Base-by-base conservation (phyloP, 1,140 invertebrate genomes). In the Ylistrum balloti region DNA sequence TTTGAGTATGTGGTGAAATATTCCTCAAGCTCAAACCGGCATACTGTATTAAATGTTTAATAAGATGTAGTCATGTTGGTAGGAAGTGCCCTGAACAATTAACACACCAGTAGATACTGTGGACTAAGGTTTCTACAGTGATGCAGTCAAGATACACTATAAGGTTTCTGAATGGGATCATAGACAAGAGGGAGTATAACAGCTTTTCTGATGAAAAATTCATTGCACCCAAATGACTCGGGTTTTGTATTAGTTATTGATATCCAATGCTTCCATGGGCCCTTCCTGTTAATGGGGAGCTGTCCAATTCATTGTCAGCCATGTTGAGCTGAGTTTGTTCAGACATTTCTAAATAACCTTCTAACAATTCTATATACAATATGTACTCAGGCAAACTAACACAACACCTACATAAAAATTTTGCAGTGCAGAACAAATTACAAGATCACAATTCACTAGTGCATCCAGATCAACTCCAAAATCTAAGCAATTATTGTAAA, bases 201-300 rank as follows among this genome's bases (percentile, higher is more conserved):
- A 74, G 56, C 56, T 74, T 74, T 74, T 74, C 22, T 74, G 56
- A 74, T 74, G 56, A 74, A 74, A 74, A 74, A 74, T 74, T 74
- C 56, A 74, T 74, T 74, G 56, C n/a, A 28, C 56, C 56, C 56
- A 74, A 74, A 74, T 74, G 56, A 74, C 56, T 74, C 28, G 56
- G n/a, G 56, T 74, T 74, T 74, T 74, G 22, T 74, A 74, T 74
- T 74, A 74, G 56, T 74, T 74, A 74, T 74, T 74, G 56, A 74
- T 74, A 74, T 74, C 56, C 56, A 45, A 45, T 45, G 41, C 41
- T 45, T 45, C 41, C n/a, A 74, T 74, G n/a, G 56, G 56, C 56
- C 22, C 20, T 28, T 74, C n/a, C 56, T 74, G n/a, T 74, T 74
- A 74, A n/a, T 74, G n/a, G 56, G 5, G n/a, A 28, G 56, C 22